Conservation (phyloP, 2,797 vertebrate genomes). For the Notolabrus celidotus region DNA sequence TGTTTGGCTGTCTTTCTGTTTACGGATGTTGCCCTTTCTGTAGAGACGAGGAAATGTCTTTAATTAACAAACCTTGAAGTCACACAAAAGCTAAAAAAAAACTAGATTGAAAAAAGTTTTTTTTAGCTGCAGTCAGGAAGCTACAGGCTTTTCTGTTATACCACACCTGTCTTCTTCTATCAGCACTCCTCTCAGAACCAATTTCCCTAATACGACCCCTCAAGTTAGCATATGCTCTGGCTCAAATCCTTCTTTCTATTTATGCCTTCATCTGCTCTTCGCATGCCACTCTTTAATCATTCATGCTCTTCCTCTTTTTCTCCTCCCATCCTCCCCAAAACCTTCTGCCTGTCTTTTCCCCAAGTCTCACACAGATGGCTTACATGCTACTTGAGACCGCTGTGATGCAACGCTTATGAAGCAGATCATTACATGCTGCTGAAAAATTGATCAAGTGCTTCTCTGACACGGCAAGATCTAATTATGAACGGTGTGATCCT, state of each 20-base stretch:
- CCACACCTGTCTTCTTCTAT: conserved; percentile 16
- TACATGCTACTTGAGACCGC: conserved; percentile 43
- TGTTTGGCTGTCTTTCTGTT: conserved; percentile 14
- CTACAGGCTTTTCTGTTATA: neutral
- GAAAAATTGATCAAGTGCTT: conserved; percentile 60
- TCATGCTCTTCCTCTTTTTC: conserved; percentile 54
- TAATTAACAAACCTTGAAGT: neutral
- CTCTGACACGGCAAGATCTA: conserved; percentile 29
- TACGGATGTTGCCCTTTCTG: conserved; percentile 12
- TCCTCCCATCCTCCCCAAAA: conserved; percentile 41
- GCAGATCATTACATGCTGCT: conserved; percentile 48
- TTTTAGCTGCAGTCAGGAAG: conserved; percentile 13
- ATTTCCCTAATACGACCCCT: conserved; percentile 41
- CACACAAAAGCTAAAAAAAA: neutral
- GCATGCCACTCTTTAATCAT: conserved; percentile 68
- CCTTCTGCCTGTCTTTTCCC: conserved; percentile 48
- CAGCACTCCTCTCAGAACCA: conserved; percentile 21
- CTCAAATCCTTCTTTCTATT: conserved; percentile 57
- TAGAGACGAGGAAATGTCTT: conserved; percentile 1
- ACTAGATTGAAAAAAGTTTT: conserved; percentile 1
- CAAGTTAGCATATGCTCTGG: conserved; percentile 44
- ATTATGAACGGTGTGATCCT: conserved; percentile 38
- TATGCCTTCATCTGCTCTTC: conserved; percentile 67
- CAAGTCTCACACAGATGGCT: conserved; percentile 48
- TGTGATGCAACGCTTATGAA: conserved; percentile 41